These are phyloP conservation scores for Laupala kohalensis DNA, from an alignment of 1,140 invertebrate species.

Conservation along the genomic window DNA sequence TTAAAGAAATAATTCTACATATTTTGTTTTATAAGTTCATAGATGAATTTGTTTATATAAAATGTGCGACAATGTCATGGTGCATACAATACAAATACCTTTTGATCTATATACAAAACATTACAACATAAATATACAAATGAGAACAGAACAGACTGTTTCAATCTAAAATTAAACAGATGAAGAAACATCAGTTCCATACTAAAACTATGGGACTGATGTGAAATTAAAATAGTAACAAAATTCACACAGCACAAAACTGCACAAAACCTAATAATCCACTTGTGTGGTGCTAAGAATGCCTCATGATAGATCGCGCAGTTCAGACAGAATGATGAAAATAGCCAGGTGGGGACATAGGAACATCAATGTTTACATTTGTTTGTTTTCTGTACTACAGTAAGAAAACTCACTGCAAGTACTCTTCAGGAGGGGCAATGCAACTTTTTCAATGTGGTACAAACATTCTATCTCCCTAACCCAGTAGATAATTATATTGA, in stretches of 20 bases:
- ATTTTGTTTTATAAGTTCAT: background rate
- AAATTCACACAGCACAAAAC: background rate
- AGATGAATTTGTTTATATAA: slow-evolving; percentile 10
- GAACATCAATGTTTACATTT: slow-evolving; percentile 3
- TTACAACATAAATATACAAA: slow-evolving; percentile 20
- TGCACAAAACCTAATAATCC: background rate
- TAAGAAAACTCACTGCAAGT: background rate
- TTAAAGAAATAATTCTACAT: background rate
- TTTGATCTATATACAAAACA: slow-evolving; percentile 21
- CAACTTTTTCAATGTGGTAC: background rate
- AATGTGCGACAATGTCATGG: slow-evolving; percentile 11
- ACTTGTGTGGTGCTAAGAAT: background rate
- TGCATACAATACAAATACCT: slow-evolving; percentile 8
- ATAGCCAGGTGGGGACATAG: slow-evolving; percentile 5
- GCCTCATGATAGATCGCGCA: background rate
- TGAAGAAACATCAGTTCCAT: slow-evolving; percentile 6
- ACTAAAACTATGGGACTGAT: slow-evolving; percentile 12
- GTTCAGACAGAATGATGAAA: background rate
- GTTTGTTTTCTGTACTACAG: background rate
- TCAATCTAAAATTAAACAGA: slow-evolving; percentile 2
- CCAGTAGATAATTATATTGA: background rate
- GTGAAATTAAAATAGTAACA: background rate
- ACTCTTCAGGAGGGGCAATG: background rate
- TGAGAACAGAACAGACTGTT: slow-evolving; percentile 1
- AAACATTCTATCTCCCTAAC: background rate